phyloP scores from a whole-genome alignment of 2,797 vertebrate species.

The Sebastes miniatus region DNA sequence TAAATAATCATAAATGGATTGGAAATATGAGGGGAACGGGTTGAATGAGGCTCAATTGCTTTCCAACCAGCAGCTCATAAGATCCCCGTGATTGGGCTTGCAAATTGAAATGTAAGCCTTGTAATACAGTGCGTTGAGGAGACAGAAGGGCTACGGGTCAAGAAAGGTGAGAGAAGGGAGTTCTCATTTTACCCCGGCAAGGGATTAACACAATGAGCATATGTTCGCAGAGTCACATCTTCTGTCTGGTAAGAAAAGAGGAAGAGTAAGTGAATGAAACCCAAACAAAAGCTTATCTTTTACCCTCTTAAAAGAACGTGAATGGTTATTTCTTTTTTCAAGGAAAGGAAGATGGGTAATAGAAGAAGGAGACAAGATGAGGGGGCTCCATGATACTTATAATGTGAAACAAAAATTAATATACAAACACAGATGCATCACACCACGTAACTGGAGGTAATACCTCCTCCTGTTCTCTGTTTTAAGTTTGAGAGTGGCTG shows the following conservation, averaged over 20 bases:
- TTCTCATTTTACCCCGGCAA: slow-evolving; percentile 60
- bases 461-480: slow-evolving; percentile 47
- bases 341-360: slow-evolving; percentile 26
- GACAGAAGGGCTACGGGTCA: slow-evolving; percentile 48
- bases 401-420: slow-evolving; percentile 50
- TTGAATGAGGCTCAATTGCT: slow-evolving; percentile 58
- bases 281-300: slow-evolving; percentile 59
- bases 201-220: slow-evolving; percentile 74
- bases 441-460: slow-evolving; percentile 68
- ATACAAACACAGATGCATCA: slow-evolving; percentile 50
- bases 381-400: slow-evolving; percentile 18
- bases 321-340: slow-evolving; percentile 39
- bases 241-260: slow-evolving; percentile 61
- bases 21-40: slow-evolving; percentile 46
- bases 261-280: slow-evolving; percentile 42
- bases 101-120: slow-evolving; percentile 75
- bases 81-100: slow-evolving; percentile 70
- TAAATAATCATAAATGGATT: slow-evolving; percentile 62
- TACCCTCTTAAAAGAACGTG: slow-evolving; percentile 37
- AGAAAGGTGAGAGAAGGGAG: slow-evolving; percentile 59
- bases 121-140: slow-evolving; percentile 62
- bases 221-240: slow-evolving; percentile 62
- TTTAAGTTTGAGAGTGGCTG: slow-evolving; percentile 57
- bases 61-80: slow-evolving; percentile 57
- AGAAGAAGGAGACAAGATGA: slow-evolving; percentile 22